phyloP scores from a whole-genome alignment of 1,140 invertebrate genomes.

The Trialeurodes vaporariorum region DNA sequence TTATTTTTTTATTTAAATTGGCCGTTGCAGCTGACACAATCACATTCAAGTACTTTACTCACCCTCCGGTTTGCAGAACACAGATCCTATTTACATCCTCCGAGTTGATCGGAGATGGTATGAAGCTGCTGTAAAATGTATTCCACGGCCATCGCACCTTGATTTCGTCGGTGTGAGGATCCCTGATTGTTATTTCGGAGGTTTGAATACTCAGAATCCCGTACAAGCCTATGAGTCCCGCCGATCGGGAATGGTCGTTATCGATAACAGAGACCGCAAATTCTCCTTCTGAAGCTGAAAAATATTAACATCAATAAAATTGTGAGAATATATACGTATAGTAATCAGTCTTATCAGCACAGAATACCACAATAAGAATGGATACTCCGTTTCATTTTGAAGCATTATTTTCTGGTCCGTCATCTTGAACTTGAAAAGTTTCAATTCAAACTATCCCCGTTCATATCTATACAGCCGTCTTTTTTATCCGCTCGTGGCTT shows the following conservation, averaged over 20 bases:
- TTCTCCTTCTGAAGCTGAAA: slow-evolving; percentile 32
- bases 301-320: neutral
- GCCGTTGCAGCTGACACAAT: too few species aligned
- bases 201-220: slow-evolving; percentile 38
- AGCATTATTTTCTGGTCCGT: too few species aligned
- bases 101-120: slow-evolving; percentile 35
- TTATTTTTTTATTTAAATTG: too few species aligned
- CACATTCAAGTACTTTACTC: too few species aligned
- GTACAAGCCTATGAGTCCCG: slow-evolving; percentile 39
- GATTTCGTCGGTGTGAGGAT: slow-evolving; percentile 37
- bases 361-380: too few species aligned
- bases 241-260: slow-evolving; percentile 39
- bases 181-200: slow-evolving; percentile 37
- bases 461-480: too few species aligned
- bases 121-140: slow-evolving; percentile 39
- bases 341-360: too few species aligned
- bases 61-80: slow-evolving; percentile 41
- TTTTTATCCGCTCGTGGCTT: too few species aligned
- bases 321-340: too few species aligned
- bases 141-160: slow-evolving; percentile 38
- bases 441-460: too few species aligned
- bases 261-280: slow-evolving; percentile 42
- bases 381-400: too few species aligned
- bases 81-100: slow-evolving; percentile 42
- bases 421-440: too few species aligned